Conservation (phyloP, 2,113 vertebrate genomes). For the Condylura cristata region DNA sequence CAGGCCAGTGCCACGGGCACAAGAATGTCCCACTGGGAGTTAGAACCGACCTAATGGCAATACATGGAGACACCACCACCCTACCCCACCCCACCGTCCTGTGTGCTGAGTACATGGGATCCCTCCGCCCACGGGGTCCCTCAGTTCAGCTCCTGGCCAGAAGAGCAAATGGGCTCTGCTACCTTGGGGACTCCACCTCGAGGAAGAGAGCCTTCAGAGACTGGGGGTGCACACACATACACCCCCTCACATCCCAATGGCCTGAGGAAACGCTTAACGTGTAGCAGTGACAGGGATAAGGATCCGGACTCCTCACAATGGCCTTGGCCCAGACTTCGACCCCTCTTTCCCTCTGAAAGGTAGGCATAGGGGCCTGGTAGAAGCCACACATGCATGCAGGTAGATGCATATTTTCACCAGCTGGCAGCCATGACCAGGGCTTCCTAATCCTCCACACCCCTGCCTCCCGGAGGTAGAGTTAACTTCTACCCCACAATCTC, state of each 20-base stretch:
- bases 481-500: background rate
- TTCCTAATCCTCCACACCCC: background rate
- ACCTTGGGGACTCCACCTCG: background rate
- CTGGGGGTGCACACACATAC: background rate
- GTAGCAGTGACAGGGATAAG: background rate
- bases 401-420: background rate
- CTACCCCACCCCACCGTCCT: background rate
- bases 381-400: background rate
- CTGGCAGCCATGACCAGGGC: background rate
- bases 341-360: background rate
- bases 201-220: background rate
- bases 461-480: background rate
- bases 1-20: conserved; percentile 11
- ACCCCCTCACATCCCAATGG: background rate
- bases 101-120: background rate
- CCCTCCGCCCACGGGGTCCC: background rate
- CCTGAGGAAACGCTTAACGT: background rate
- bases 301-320: background rate
- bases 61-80: background rate
- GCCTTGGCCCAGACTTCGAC: background rate
- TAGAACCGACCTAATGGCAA: background rate
- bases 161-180: background rate
- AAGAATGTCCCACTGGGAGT: background rate
- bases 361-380: background rate
- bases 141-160: background rate